These are phyloP conservation scores for Otolemur garnettii DNA, from an alignment of 2,113 vertebrate species.

Conservation along the genomic window DNA sequence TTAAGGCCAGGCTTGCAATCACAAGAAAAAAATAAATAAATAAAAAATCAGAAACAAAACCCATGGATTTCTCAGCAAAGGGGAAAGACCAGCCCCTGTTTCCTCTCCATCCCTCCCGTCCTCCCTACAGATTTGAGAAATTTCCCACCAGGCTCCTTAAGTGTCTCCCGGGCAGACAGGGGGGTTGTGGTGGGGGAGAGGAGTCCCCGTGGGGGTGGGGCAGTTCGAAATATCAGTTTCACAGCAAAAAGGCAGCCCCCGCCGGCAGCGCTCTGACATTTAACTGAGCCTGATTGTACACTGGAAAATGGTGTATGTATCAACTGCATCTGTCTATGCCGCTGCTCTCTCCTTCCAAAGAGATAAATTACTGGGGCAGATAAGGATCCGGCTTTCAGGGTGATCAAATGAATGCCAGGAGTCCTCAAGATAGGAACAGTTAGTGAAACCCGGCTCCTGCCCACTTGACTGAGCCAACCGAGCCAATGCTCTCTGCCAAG, in stretches of 20 bases:
- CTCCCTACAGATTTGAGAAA: conserved; percentile 42
- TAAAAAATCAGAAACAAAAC: neutral
- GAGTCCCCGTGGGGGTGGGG: conserved; percentile 41
- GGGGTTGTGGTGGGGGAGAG: neutral
- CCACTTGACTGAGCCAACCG: conserved; percentile 27
- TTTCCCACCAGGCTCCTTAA: conserved; percentile 31
- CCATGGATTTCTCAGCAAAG: conserved; percentile 22
- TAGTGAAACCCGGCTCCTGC: conserved; percentile 74
- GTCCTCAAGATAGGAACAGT: conserved; percentile 56
- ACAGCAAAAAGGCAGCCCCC: conserved; percentile 16
- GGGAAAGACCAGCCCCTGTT: neutral
- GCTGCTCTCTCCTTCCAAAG: conserved; percentile 79
- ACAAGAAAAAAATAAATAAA: neutral
- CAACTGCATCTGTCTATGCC: conserved; percentile 56
- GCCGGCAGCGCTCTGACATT: conserved; percentile 6
- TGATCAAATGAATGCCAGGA: conserved; percentile 80
- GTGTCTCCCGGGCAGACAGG: neutral
- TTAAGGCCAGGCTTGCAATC: neutral
- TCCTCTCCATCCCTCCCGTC: neutral
- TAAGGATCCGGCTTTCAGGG: conserved; percentile 82
- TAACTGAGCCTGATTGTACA: conserved; percentile 65
- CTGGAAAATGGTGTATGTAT: conserved; percentile 76
- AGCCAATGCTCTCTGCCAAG: conserved; percentile 62
- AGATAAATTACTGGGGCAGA: conserved; percentile 82
- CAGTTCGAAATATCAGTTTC: conserved; percentile 66